phyloP scores from a whole-genome alignment of 2,888 invertebrate species.

The Sylvicola fuscatus region DNA sequence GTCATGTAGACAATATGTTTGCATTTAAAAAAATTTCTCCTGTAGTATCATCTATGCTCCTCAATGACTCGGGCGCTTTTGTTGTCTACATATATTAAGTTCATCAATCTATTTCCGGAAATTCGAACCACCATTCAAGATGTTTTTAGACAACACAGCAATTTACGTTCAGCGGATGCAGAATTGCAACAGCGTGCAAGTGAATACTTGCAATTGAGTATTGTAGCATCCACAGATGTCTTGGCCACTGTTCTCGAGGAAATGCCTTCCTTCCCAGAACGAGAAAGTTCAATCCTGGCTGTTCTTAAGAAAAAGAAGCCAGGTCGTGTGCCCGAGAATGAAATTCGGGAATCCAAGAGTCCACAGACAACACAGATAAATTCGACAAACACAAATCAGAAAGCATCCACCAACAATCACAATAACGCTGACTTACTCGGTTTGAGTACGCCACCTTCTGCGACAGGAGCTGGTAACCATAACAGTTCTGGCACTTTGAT shows the following conservation, averaged over 20 bases:
- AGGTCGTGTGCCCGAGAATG: slow-evolving; percentile 77
- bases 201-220: slow-evolving; percentile 91
- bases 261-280: slow-evolving; percentile 99
- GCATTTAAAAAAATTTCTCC: slow-evolving; percentile 95
- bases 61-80: slow-evolving; percentile 91
- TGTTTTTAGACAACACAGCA: slow-evolving; percentile 85
- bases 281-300: slow-evolving; percentile 92
- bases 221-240: slow-evolving; percentile 91
- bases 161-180: slow-evolving; percentile 92
- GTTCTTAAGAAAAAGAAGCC: slow-evolving; percentile 98
- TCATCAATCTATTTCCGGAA: slow-evolving; percentile 97
- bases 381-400: slow-evolving; percentile 25
- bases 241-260: slow-evolving; percentile 96
- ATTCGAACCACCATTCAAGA: slow-evolving; percentile 91
- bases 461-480: slow-evolving; percentile 29
- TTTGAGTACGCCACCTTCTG: slow-evolving; percentile 69
- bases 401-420: slow-evolving; percentile 12
- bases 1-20: no score
- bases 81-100: slow-evolving; percentile 96
- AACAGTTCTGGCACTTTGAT: slow-evolving; percentile 59
- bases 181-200: slow-evolving; percentile 96
- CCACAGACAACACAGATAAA: slow-evolving; percentile 31
- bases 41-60: slow-evolving; percentile 96
- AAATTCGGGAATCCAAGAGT: slow-evolving; percentile 63
- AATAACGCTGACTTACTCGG: slow-evolving; percentile 67